Evolutionary conservation across 2,113 vertebrate species (phyloP), one percentile per base, ranked within the genome.

Genomic region (Lagopus leucura): DNA sequence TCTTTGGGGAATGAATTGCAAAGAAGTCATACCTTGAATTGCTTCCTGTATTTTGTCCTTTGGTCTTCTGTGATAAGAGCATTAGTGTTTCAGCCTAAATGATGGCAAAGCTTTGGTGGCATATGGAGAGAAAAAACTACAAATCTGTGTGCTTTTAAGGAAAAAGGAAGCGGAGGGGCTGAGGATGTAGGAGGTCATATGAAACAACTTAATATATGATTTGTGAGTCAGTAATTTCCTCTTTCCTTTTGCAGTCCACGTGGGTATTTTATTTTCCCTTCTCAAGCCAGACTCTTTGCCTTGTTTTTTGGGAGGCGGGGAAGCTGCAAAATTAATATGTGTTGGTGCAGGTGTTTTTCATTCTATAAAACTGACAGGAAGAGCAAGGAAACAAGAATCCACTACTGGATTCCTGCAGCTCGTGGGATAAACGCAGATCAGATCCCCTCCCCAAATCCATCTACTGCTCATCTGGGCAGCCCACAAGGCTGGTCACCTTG

Each of bases 201-300:
- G 85, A 71, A 73, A 70, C 14, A 52, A 57, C 66, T 94, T 92
- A 72, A 90, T 86, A 45, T 75, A 89, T 45, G 69, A 28, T 17
- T 54, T 54, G 34, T 69, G 78, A 91, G 60, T 94, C 58, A 89
- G 76, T 88, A 45, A 71, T 89, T 92, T 89, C 50, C 66, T 86
- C 43, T 78, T 90, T 93, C 52, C 48, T 86, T 88, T 80, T 86
- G 34, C 42, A 88, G 40, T 77, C 66, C 79, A 88, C 45, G 73
- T 89, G 65, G 21, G 6, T 67, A 12, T 88, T 83, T 83, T 86
- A 11, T 74, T 88, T 78, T 78, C 32, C 34, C 27, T 82, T 81
- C 34, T 42, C 57, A 82, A 65, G 45, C 7, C 66, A 78, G 28
- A 6, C 45, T 83, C 34, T 83, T 60, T 64, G 54, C 74, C 8